Evolutionary conservation across 2,113 vertebrate species (phyloP), one percentile per base, ranked within the genome.

Genomic region (Odontesthes bonariensis): DNA sequence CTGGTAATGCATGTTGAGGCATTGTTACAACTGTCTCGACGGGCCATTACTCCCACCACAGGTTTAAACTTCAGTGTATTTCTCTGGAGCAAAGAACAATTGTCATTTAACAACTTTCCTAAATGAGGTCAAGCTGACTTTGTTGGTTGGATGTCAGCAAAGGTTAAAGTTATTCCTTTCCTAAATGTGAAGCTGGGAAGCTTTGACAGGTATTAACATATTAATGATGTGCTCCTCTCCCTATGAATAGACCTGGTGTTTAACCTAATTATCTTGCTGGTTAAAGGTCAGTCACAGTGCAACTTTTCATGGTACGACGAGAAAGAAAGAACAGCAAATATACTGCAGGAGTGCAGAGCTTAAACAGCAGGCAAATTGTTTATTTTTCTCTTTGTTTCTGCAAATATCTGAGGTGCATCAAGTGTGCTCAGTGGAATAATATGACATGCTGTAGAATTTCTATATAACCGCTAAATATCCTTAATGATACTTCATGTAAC

Each of bases 251-350:
- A 80, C 66, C 73, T 63, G 12, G 59, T 79, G 76, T 79, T 81
- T 70, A 40, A 82, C 66, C 90, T 76, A 85, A 83, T 90, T 88
- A 84, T 81, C 84, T 70, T 8, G 61, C 75, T 63, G 71, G 82
- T 76, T 79, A 92, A 93, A 94, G 92, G 92, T 91, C 88, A 89
- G 73, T 54, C 83, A 69, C 74, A 82, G 75, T 84, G 75, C 70
- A 86, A 77, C 72, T 83, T 62, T 49, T 69, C 77, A 65, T 70
- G 22, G 55, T 73, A 64, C 54, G 68, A 78, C 69, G 54, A 75
- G 84, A 80, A 65, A 27, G 51, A 44, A 65, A 58, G 80, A 86
- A 89, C 77, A 75, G 47, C 44, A 82, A 74, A 78, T 13, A 79
- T 38, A n/a, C 53, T 46, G 61, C 51, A 52, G 19, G 22, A 52